phyloP scores from a whole-genome alignment of 2,113 vertebrate species.

The Podocnemis expansa region DNA sequence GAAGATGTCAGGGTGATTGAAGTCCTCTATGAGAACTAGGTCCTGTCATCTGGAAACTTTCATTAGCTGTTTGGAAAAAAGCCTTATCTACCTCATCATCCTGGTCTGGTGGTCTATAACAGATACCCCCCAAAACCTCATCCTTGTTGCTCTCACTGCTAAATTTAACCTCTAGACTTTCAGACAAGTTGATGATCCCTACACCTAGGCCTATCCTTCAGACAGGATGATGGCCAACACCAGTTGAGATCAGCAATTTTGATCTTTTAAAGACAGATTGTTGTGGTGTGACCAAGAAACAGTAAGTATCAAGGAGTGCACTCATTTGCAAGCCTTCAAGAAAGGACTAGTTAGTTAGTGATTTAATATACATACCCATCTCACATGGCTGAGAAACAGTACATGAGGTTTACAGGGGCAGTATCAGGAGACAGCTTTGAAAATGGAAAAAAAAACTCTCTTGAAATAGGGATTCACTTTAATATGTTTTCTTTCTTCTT shows the following conservation, averaged over 20 bases:
- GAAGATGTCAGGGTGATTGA: too few relatives aligned
- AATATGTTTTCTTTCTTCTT: not conserved
- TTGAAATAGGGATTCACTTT: not conserved
- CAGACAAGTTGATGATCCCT: too few relatives aligned
- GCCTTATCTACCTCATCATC: too few relatives aligned
- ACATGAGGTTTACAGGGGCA: not conserved
- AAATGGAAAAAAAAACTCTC: not conserved
- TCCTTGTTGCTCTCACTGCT: too few relatives aligned
- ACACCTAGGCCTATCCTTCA: too few relatives aligned
- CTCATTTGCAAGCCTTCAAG: slow-evolving; percentile 22
- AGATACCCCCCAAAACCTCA: too few relatives aligned
- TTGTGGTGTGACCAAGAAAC: slow-evolving; percentile 49
- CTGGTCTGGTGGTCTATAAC: too few relatives aligned
- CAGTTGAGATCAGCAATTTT: slow-evolving; percentile 55
- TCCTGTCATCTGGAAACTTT: too few relatives aligned
- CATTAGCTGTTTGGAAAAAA: too few relatives aligned
- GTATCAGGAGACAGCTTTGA: not conserved
- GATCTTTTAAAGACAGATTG: slow-evolving; percentile 39
- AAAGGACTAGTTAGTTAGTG: slow-evolving; percentile 53
- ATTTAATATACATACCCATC: slow-evolving; percentile 33
- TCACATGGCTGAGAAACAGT: not conserved
- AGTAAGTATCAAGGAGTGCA: slow-evolving; percentile 41
- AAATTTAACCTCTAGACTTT: too few relatives aligned
- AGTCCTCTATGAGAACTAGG: too few relatives aligned
- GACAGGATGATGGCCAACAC: not conserved